Base-by-base conservation (phyloP, 2,888 invertebrate species). In the Hedychridium roseum region DNA sequence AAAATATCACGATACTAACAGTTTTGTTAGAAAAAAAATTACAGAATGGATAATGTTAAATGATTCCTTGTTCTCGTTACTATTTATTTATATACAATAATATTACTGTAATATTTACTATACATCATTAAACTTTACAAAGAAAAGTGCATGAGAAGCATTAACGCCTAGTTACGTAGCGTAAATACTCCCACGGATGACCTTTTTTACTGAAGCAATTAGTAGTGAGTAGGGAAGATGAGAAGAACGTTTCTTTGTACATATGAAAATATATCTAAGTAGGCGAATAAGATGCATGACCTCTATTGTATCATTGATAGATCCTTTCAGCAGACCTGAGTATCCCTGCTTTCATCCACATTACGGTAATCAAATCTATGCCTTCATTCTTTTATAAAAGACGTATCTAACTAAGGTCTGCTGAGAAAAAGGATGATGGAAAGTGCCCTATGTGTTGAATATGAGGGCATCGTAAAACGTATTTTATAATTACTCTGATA, bases 1-100 rank as follows among this genome's bases (percentile, higher is more conserved):
- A 54, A 49, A n/a, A n/a, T n/a, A n/a, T n/a, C n/a, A n/a, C n/a
- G n/a, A n/a, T 41, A 31, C 50, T 42, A 40, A 54, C 46, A 58
- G 43, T 28, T 39, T 28, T 49, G 50, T 62, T 63, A 42, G 52
- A 37, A 15, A 42, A 35, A 37, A 42, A 39, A 50, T 41, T 44
- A 54, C 55, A 43, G 63, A 62, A 18, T 39, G 52, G 42, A 49
- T 60, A 47, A 32, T 28, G 38, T 55, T 55, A 26, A 43, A 55
- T 40, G 48, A 44, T 31, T 50, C 45, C 46, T 48, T 44, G 47
- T 56, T 51, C 59, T 68, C 51, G 58, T 68, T 64, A 53, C 60
- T 72, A 66, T 71, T 72, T 71, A 71, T 71, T 72, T 69, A 55
- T 68, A 64, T 50, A 55, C 47, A 41, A 52, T 53, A 57, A 45